Conservation (phyloP, 2,797 vertebrate species). For the Crax fasciolata region DNA sequence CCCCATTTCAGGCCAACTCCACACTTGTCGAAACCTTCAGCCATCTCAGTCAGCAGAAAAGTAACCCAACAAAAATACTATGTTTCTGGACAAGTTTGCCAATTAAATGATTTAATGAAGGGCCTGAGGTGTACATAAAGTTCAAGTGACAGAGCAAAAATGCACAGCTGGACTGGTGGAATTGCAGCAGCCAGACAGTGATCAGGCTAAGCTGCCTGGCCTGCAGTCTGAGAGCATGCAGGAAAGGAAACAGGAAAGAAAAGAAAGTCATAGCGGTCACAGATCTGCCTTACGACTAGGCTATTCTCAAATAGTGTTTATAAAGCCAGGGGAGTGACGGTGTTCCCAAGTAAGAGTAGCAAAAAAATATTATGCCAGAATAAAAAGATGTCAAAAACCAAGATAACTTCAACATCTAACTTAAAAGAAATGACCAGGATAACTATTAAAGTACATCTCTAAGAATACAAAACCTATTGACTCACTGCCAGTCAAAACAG, state of each 20-base stretch:
- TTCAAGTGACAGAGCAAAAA: not conserved
- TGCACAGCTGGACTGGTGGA: slow-evolving; percentile 16
- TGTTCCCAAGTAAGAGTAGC: not conserved
- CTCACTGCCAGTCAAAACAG: not conserved
- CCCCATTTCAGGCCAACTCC: not conserved
- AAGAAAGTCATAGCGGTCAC: not conserved
- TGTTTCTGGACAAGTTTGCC: not conserved
- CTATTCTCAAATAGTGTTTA: not conserved
- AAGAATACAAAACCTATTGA: not conserved
- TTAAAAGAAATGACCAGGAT: not conserved
- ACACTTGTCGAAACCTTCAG: slow-evolving; percentile 1
- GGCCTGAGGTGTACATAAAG: not conserved
- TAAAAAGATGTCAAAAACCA: not conserved
- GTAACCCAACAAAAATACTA: not conserved
- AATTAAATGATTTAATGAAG: not conserved
- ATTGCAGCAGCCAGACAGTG: not conserved
- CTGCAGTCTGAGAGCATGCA: not conserved
- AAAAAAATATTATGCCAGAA: not conserved
- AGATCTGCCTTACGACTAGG: not conserved
- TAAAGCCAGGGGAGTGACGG: not conserved
- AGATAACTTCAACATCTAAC: not conserved
- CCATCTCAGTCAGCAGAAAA: slow-evolving; percentile 14
- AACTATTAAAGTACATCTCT: not conserved
- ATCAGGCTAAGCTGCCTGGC: not conserved
- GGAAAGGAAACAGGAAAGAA: not conserved